These are phyloP conservation scores for Temnothorax rugatulus DNA, from an alignment of 2,888 invertebrate species.

Conservation along the genomic window DNA sequence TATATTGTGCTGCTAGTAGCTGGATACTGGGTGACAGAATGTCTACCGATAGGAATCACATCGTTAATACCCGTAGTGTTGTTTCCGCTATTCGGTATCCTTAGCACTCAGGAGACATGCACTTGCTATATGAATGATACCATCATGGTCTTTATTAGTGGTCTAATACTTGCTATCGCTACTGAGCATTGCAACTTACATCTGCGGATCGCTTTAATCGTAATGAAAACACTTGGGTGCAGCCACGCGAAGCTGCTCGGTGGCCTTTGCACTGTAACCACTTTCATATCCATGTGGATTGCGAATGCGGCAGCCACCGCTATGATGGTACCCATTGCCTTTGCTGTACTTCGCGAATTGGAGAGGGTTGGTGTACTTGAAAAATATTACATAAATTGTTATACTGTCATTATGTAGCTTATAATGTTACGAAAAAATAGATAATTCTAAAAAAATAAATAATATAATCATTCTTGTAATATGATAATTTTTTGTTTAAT, in stretches of 20 bases:
- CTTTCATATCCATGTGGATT: slow-evolving; percentile 89
- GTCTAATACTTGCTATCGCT: slow-evolving; percentile 95
- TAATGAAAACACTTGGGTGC: slow-evolving; percentile 91
- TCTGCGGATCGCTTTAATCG: slow-evolving; percentile 92
- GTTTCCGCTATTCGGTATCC: slow-evolving; percentile 90
- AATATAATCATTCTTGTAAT: too few relatives aligned
- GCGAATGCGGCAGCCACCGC: slow-evolving; percentile 88
- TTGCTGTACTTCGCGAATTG: slow-evolving; percentile 86
- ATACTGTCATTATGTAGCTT: not conserved
- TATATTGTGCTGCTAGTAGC: slow-evolving; percentile 93
- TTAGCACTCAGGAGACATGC: slow-evolving; percentile 87
- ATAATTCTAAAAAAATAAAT: not conserved
- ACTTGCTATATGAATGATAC: slow-evolving; percentile 92
- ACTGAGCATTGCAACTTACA: slow-evolving; percentile 95
- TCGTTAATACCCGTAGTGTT: slow-evolving; percentile 93
- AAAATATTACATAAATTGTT: not conserved
- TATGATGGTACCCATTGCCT: slow-evolving; percentile 88
- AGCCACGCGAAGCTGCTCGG: slow-evolving; percentile 87
- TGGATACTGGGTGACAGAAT: slow-evolving; percentile 93
- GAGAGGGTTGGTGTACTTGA: slow-evolving; percentile 79
- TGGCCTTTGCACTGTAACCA: slow-evolving; percentile 82
- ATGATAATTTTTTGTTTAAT: too few relatives aligned
- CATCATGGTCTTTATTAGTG: slow-evolving; percentile 93
- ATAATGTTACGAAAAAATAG: not conserved
- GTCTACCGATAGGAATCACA: slow-evolving; percentile 92